Base-by-base conservation (phyloP, 2,113 vertebrate species). In the Urocitellus parryii region DNA sequence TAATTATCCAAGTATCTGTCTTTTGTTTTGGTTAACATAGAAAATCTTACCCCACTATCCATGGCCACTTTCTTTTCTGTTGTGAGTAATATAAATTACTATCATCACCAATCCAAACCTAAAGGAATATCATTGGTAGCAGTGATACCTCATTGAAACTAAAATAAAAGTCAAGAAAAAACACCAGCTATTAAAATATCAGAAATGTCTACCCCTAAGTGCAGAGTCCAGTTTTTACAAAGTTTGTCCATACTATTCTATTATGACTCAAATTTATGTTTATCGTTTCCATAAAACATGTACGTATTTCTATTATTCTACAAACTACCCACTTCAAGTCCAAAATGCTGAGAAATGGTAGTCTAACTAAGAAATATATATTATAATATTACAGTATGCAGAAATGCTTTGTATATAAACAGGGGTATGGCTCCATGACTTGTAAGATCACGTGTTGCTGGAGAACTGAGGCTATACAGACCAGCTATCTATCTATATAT, bases 231-330 rank as follows among this genome's bases (percentile, higher is more conserved):
- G 25, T 67, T 8, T 29, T 63, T 48, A 45, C 45, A n/a, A 89
- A 42, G 0, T 32, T 7, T 48, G 0, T 2, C 1, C 4, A 13
- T 17, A 29, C 3, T 5, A 20, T 9, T 90, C 4, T n/a, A 5
- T 20, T 48, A 12, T 5, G 9, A 24, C 70, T n/a, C 27, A 70
- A 53, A 70, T 6, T 22, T 39, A 22, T 61, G 12, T 42, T 76
- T 8, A 20, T 65, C 22, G 5, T 32, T 86, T 88, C 34, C 53
- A 25, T 20, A 65, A 86, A 82, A 63, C 18, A 73, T 10, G 18
- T 4, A 34, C 63, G 3, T 34, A 70, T 83, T 82, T 4, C 11
- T 42, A 22, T n/a, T 27, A 6, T 37, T 3, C 65, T 53, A 34
- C 34, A 78, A 73, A 27, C 9, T 27, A 34, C 34, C 2, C 1